Evolutionary conservation across 2,113 vertebrate species (phyloP).

Genomic region (Trematocara macrostoma): DNA sequence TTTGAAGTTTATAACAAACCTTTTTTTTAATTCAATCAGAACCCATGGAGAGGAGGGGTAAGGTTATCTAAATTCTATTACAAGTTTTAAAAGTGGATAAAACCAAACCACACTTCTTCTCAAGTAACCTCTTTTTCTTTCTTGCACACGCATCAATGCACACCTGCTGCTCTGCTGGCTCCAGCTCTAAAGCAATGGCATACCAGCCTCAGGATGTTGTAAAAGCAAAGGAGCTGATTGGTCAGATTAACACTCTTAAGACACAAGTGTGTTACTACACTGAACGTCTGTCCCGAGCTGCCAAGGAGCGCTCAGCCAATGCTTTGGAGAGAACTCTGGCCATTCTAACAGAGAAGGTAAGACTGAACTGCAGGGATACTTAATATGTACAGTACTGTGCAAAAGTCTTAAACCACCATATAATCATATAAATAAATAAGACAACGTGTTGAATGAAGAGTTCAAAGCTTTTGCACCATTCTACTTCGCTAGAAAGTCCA

Average conservation of each 20-base stretch:
- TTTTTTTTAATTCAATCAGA: constrained; percentile 61
- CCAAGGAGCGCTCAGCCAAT: constrained; percentile 92
- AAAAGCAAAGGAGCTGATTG: constrained; percentile 94
- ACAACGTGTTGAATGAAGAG: not conserved
- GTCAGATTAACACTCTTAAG: constrained; percentile 95
- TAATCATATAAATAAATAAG: too few species aligned
- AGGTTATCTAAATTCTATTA: constrained; percentile 55
- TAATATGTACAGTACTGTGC: not conserved
- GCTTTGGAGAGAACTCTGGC: constrained; percentile 92
- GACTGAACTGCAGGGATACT: not conserved
- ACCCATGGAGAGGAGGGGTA: constrained; percentile 94
- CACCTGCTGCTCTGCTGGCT: constrained; percentile 69
- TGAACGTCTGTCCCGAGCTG: constrained; percentile 90
- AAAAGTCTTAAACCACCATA: not conserved
- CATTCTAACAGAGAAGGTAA: constrained; percentile 94
- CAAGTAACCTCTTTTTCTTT: not conserved
- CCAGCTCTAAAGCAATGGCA: constrained; percentile 79
- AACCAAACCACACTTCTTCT: not conserved
- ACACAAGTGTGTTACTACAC: constrained; percentile 98
- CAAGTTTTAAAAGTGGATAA: not conserved
- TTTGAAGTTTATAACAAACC: not conserved
- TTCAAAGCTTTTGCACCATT: not conserved
- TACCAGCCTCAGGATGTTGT: constrained; percentile 92
- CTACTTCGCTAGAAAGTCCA: not conserved
- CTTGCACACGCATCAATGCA: not conserved